Evolutionary conservation across 2,113 vertebrate genomes (phyloP), one percentile per base, ranked within the genome.

Genomic region (Gnathonemus longibarbis): DNA sequence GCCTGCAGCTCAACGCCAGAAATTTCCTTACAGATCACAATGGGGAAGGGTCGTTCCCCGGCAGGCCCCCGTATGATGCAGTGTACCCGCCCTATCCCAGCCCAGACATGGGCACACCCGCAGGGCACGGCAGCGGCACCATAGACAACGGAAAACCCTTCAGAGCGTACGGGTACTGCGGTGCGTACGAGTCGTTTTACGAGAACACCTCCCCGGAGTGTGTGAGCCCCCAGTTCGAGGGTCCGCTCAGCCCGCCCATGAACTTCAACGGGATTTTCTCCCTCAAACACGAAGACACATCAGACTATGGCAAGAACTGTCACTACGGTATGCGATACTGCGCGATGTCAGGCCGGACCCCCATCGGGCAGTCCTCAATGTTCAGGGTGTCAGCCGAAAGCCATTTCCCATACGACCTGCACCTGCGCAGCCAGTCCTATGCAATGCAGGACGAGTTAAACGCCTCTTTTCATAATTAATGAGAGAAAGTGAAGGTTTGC

Each of bases 221-320:
- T n/a, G 95, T 96, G 92, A 98, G 98, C 92, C 97, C 98, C 89
- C 98, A 97, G 94, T 98, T 99, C 91, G 98, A 99, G 94, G 95
- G 97, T 94, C 97, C 97, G 95, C 95, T 98, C 95, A 99, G 98
- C 94, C 98, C 98, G 84, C 96, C 97, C 90, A 97, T 98, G 96
- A 99, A 98, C 97, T 99, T 98, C 95, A 99, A 99, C 96, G 98
- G 98, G 95, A 98, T 99, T 95, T 99, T 99, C 96, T 99, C 98
- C 94, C 97, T 99, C 94, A 97, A 97, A 93, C 98, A 99, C 95
- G 98, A 98, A 96, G 98, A 99, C 95, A 95, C 96, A 92, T 97
- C 97, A 94, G 98, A 99, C 94, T 99, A 98, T 94, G 96, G 96
- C 92, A 99, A 98, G 96, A 97, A 97, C 96, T 96, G 97, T 94